Conservation (phyloP, 2,888 invertebrate species). For the Osmoderma eremita region DNA sequence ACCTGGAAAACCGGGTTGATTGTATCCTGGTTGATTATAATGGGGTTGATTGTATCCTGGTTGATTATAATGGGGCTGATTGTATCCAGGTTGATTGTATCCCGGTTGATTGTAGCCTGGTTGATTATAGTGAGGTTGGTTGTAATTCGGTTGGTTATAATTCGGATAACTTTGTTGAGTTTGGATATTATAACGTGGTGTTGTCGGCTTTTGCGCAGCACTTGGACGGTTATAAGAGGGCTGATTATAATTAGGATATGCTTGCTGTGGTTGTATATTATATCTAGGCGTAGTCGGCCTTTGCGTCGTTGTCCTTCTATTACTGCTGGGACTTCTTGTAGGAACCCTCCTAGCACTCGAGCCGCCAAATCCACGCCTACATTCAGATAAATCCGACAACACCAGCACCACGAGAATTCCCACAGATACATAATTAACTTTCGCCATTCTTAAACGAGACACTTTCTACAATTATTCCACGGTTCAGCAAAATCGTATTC, state of each 20-base stretch:
- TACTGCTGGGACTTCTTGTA: constrained; percentile 32
- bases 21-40: constrained; percentile 26
- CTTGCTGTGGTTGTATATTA: constrained; percentile 35
- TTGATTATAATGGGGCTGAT: constrained; percentile 36
- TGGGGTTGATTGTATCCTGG: constrained; percentile 36
- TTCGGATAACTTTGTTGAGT: constrained; percentile 30
- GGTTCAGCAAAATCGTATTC: no score
- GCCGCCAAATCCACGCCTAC: constrained; percentile 19
- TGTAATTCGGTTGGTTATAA: constrained; percentile 29
- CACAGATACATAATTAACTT: neutral
- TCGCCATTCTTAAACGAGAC: neutral
- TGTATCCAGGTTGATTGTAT: constrained; percentile 36
- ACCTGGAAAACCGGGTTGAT: constrained; percentile 34
- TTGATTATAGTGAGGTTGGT: constrained; percentile 36
- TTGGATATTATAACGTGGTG: constrained; percentile 36
- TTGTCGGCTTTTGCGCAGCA: constrained; percentile 24
- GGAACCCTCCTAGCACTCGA: constrained; percentile 33
- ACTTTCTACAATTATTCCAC: constrained; percentile 15
- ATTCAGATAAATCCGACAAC: constrained; percentile 4
- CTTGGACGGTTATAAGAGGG: constrained; percentile 30
- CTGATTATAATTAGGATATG: constrained; percentile 34
- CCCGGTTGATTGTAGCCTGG: constrained; percentile 36
- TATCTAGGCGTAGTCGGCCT: constrained; percentile 34
- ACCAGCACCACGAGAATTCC: neutral
- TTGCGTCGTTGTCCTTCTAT: constrained; percentile 25